These are phyloP conservation scores for Chironomus striatipennis DNA, from an alignment of 1,140 invertebrate genomes.

Conservation along the genomic window DNA sequence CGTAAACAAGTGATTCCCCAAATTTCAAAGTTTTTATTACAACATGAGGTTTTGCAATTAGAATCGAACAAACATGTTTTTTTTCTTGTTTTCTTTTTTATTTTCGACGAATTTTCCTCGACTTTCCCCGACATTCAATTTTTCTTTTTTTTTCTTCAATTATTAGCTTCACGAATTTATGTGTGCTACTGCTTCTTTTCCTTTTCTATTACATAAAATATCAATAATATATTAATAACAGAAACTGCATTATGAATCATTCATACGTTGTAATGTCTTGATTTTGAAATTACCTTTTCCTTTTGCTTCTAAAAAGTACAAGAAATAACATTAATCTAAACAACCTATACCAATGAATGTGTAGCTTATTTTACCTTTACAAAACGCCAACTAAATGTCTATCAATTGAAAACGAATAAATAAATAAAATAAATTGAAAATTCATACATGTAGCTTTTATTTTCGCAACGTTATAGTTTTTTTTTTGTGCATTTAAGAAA, in stretches of 20 bases:
- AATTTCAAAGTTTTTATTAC: too few species aligned
- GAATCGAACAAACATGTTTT: too few species aligned
- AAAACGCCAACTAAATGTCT: slow-evolving; percentile 12
- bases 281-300: slow-evolving; percentile 17
- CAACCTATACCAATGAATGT: neutral
- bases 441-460: neutral
- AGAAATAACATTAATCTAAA: too few species aligned
- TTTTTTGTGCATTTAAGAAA: too few species aligned
- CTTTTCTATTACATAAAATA: neutral
- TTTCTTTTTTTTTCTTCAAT: too few species aligned
- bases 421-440: neutral
- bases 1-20: too few species aligned
- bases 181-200: neutral
- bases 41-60: too few species aligned
- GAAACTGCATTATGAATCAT: slow-evolving; percentile 8
- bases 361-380: neutral
- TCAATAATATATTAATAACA: neutral
- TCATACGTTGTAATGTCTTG: slow-evolving; percentile 19
- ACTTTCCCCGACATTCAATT: too few species aligned
- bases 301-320: neutral
- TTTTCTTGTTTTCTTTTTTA: too few species aligned
- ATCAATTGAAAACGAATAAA: neutral
- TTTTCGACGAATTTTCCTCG: too few species aligned
- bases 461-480: neutral
- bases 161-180: too few species aligned